These are phyloP conservation scores for Stenurella melanura DNA, from an alignment of 2,888 invertebrate genomes.

Conservation along the genomic window DNA sequence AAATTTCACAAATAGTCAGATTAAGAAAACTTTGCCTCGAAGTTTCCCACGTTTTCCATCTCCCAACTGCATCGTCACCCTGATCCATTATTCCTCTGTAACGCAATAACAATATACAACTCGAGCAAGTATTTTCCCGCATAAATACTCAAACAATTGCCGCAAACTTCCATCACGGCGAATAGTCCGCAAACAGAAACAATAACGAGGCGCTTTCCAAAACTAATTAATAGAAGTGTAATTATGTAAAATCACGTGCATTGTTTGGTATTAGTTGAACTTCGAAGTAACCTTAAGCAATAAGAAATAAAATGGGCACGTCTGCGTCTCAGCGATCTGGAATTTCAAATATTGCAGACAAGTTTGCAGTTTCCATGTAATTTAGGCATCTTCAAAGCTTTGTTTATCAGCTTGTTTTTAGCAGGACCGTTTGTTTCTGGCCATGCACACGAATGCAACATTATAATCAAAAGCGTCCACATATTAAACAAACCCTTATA, in stretches of 20 bases:
- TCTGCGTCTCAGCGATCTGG: conserved; percentile 8
- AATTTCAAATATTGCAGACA: conserved; percentile 35
- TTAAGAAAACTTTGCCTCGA: conserved; percentile 4
- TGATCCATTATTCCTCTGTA: conserved; percentile 26
- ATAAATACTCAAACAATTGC: conserved; percentile 43
- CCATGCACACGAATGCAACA: conserved; percentile 33
- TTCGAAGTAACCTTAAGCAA: conserved; percentile 25
- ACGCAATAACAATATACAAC: conserved; percentile 25
- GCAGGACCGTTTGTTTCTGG: conserved; percentile 20
- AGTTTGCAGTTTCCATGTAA: conserved; percentile 24
- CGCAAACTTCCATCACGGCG: conserved; percentile 30
- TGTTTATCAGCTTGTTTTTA: conserved; percentile 37
- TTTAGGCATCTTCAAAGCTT: conserved; percentile 34
- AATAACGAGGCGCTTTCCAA: conserved; percentile 34
- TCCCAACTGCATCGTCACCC: conserved; percentile 14
- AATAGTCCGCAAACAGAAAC: conserved; percentile 31
- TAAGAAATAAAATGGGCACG: conserved; percentile 24
- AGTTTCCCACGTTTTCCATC: neutral
- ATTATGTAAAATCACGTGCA: conserved; percentile 58
- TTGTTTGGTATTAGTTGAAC: conserved; percentile 49
- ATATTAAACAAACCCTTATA: neutral
- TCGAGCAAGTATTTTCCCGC: conserved; percentile 24
- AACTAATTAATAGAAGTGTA: conserved; percentile 57
- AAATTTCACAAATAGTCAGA: neutral
- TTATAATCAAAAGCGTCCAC: conserved; percentile 13